Evolutionary conservation across 2,888 invertebrate species (phyloP), one percentile per base, ranked within the genome.

Genomic region (Mactromeris polynyma): DNA sequence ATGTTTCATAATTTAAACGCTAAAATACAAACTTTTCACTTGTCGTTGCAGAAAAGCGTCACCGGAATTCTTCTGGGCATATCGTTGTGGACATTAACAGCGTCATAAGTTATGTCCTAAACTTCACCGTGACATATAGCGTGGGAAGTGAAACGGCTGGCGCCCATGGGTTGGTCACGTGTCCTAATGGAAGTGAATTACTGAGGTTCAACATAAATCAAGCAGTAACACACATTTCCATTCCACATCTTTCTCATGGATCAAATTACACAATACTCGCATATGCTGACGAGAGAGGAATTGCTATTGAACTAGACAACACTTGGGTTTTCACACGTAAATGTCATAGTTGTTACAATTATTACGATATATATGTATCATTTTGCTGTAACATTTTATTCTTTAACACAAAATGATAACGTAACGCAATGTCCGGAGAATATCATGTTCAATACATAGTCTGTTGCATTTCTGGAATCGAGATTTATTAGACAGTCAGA

Each of bases 281-380:
- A 40, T 38, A 64, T 54, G 17, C 33, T 0, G 36, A 1, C 21
- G 17, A 21, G 36, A 17, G 40, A 0, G 64, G 26, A 1, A 19
- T 9, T 21, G 14, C 21, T 21, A 17, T 64, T 40, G 40, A 14
- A 2, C 64, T 82, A 11, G 58, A 26, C 17, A 31, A 14, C 40
- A 14, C 21, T n/a, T 82, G 82, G 82, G 64, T 38, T 14, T 26
- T 64, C 58, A 82, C 82, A 38, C 82, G 82, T 64, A 64, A 40
- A n/a, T n/a, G n/a, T n/a, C n/a, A n/a, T n/a, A n/a, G n/a, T n/a
- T n/a, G n/a, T n/a, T n/a, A n/a, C n/a, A n/a, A n/a, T n/a, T n/a
- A n/a, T n/a, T n/a, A n/a, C n/a, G n/a, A n/a, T n/a, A n/a, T n/a
- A n/a, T n/a, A n/a, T n/a, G n/a, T n/a, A n/a, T n/a, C n/a, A n/a